Conservation (phyloP, 2,797 vertebrate species). For the Neosilurus mollespiculum region DNA sequence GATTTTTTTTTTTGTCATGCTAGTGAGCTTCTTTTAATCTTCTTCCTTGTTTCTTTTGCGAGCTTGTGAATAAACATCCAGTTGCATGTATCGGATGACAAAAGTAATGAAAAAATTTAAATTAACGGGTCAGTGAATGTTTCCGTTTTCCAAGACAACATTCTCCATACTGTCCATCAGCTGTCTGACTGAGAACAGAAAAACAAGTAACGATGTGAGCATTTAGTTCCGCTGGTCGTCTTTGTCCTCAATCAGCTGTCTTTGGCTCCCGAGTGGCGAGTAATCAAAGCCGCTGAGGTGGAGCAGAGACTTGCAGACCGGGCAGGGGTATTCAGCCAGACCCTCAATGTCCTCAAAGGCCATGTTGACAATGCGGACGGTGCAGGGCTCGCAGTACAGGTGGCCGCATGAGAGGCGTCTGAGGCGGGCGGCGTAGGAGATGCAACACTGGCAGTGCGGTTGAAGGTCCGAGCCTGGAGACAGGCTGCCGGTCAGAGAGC, state of each 20-base stretch:
- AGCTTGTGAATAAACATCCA: not conserved
- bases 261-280: slow-evolving; percentile 63
- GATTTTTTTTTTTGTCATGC: not conserved
- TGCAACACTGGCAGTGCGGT: slow-evolving; percentile 79
- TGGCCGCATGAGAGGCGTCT: slow-evolving; percentile 80
- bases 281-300: slow-evolving; percentile 68
- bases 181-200: not conserved
- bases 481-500: slow-evolving; percentile 74
- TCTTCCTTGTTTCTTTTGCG: not conserved
- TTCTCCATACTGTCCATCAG: not conserved
- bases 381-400: slow-evolving; percentile 76
- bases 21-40: not conserved
- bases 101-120: not conserved
- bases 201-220: not conserved
- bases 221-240: slow-evolving; percentile 58
- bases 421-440: slow-evolving; percentile 71
- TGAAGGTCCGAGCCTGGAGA: slow-evolving; percentile 70
- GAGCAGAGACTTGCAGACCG: slow-evolving; percentile 75
- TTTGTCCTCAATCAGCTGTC: slow-evolving; percentile 62
- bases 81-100: not conserved
- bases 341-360: slow-evolving; percentile 82
- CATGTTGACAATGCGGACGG: slow-evolving; percentile 79
- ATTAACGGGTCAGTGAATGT: not conserved
- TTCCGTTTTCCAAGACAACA: not conserved
- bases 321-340: slow-evolving; percentile 78